Evolutionary conservation across 2,797 vertebrate species (phyloP).

Genomic region (Otus scops): DNA sequence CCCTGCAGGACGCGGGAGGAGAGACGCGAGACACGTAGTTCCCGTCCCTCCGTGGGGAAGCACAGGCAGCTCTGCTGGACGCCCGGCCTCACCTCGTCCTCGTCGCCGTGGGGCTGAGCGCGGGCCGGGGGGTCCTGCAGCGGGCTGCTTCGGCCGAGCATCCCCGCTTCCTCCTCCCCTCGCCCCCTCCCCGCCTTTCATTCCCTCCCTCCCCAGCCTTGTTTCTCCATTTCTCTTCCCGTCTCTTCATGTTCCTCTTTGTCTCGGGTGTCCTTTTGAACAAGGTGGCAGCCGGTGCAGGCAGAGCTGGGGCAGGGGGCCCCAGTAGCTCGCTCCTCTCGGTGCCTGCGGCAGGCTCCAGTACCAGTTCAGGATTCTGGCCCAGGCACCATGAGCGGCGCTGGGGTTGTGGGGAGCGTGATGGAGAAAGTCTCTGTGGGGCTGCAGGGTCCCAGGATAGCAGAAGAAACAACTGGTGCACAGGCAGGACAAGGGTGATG

Average conservation of each 20-base stretch:
- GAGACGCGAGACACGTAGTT: neutral
- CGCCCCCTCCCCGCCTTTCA: neutral
- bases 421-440: fast-evolving
- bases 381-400: neutral
- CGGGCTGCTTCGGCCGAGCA: neutral
- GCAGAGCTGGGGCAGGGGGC: neutral
- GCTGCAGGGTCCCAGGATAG: fast-evolving
- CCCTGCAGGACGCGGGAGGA: neutral
- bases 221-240: neutral
- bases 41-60: neutral
- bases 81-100: neutral
- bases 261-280: neutral
- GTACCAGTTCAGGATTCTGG: fast-evolving
- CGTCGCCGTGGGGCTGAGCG: fast-evolving
- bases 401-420: fast-evolving
- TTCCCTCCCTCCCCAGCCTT: neutral
- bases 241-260: neutral
- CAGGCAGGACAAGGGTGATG: neutral
- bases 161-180: neutral
- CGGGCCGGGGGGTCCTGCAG: neutral
- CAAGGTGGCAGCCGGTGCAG: neutral
- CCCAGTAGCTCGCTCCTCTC: fast-evolving
- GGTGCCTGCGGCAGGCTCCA: fast-evolving
- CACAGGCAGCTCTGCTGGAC: neutral
- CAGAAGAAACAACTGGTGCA: fast-evolving